These are phyloP conservation scores for Griposia aprilina DNA, from an alignment of 2,888 invertebrate species.

Conservation along the genomic window DNA sequence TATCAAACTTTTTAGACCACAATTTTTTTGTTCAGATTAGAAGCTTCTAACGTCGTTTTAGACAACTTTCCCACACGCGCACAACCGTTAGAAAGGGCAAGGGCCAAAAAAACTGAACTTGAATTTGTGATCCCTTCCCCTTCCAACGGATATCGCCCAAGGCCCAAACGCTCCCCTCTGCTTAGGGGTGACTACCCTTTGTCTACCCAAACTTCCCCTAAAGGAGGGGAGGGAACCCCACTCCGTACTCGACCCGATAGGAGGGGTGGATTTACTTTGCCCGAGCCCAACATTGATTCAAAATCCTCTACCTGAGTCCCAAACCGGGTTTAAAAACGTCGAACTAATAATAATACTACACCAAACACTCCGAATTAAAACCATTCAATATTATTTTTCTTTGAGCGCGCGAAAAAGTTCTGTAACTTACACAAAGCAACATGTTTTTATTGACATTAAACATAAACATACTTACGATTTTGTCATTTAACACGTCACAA, in stretches of 20 bases:
- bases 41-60: constrained; percentile 41
- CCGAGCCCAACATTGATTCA: constrained; percentile 83
- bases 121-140: constrained; percentile 84
- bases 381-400: constrained; percentile 13
- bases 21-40: constrained; percentile 3
- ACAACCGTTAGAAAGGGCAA: constrained; percentile 74
- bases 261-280: constrained; percentile 85
- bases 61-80: constrained; percentile 72
- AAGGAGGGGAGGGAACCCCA: constrained; percentile 88
- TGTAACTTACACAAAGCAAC: constrained; percentile 36
- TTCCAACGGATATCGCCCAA: constrained; percentile 84
- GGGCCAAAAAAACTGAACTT: constrained; percentile 80
- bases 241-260: constrained; percentile 78
- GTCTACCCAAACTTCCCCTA: constrained; percentile 88
- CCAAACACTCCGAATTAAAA: not conserved
- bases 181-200: constrained; percentile 89
- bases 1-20: not conserved
- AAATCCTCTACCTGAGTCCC: constrained; percentile 80
- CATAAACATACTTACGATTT: constrained; percentile 40
- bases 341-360: constrained; percentile 66
- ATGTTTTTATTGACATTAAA: constrained; percentile 19
- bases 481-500: constrained; percentile 19
- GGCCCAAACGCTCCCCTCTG: constrained; percentile 86
- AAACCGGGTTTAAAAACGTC: constrained; percentile 62
- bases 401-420: constrained; percentile 65